Conservation (phyloP, 2,888 invertebrate species). For the Drosophila recens region DNA sequence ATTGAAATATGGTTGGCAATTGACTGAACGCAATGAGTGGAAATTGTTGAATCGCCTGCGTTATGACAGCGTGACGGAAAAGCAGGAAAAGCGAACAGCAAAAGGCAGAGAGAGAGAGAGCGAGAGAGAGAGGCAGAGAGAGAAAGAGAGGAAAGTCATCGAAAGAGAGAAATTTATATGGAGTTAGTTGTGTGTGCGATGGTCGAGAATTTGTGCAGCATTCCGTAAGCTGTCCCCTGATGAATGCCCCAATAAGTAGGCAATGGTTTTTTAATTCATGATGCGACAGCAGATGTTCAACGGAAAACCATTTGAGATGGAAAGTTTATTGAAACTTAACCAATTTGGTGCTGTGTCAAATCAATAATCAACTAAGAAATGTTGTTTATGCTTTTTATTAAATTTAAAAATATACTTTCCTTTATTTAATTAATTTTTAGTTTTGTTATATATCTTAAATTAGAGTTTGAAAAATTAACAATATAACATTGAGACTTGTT, state of each 20-base stretch:
- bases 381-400: too few relatives aligned
- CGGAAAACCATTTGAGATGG: neutral
- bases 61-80: conserved; percentile 55
- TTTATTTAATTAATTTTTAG: too few relatives aligned
- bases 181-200: conserved; percentile 14
- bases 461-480: too few relatives aligned
- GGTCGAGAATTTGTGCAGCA: conserved; percentile 21
- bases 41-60: conserved; percentile 67
- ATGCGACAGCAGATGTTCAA: conserved; percentile 26
- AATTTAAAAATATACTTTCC: too few relatives aligned
- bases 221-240: conserved; percentile 44
- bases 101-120: neutral
- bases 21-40: conserved; percentile 76
- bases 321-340: conserved; percentile 9
- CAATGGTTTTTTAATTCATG: conserved; percentile 37
- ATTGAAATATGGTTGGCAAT: conserved; percentile 80
- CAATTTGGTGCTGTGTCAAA: neutral
- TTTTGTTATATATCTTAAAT: too few relatives aligned
- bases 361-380: too few relatives aligned
- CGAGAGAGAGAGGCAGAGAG: neutral
- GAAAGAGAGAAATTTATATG: neutral
- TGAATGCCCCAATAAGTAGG: conserved; percentile 60
- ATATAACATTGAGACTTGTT: too few relatives aligned
- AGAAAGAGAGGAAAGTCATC: neutral
- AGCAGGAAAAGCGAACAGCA: neutral